Percentiles rank a stretch among this genome's conserved stretches.
These are phyloP conservation scores for Nothocercus nigrocapillus DNA, from an alignment of 2,113 vertebrate species.

Conservation along the genomic window DNA sequence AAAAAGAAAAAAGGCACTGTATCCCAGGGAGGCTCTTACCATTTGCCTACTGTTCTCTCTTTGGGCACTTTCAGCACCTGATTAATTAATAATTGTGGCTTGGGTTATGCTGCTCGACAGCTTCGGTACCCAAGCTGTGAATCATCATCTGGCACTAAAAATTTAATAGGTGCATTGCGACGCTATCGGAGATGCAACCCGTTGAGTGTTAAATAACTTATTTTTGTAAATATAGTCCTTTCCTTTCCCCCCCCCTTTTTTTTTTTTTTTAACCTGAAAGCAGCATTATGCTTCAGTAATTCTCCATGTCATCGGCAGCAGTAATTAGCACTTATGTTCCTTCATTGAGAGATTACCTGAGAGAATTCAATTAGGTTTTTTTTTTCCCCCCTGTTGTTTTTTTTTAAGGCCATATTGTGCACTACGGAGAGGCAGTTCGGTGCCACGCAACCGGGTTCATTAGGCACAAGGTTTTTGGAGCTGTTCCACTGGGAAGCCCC, in stretches of 20 bases:
- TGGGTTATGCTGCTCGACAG: slow-evolving; percentile 35
- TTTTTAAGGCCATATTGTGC: slow-evolving; percentile 1
- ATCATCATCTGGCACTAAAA: slow-evolving; percentile 64
- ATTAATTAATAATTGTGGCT: slow-evolving; percentile 65
- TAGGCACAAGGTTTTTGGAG: slow-evolving; percentile 9
- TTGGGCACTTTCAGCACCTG: slow-evolving; percentile 45
- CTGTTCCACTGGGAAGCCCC: neutral
- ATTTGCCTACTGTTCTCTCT: slow-evolving; percentile 33
- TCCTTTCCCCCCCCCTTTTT: neutral
- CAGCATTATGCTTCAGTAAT: slow-evolving; percentile 39
- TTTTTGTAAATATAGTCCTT: slow-evolving; percentile 53
- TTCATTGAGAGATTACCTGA: slow-evolving; percentile 63
- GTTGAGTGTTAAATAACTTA: slow-evolving; percentile 70
- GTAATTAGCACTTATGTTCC: slow-evolving; percentile 66
- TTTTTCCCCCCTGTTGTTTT: neutral
- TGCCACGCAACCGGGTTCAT: neutral
- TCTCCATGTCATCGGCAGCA: slow-evolving; percentile 64
- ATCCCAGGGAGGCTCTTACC: slow-evolving; percentile 33
- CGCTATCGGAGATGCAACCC: neutral
- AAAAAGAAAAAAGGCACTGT: neutral
- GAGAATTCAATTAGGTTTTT: slow-evolving; percentile 55
- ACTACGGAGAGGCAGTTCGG: too few relatives aligned
- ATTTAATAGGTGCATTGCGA: slow-evolving; percentile 37
- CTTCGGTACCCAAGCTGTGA: slow-evolving; percentile 40
- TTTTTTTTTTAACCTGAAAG: slow-evolving; percentile 15